These are phyloP conservation scores for Acronicta aceris DNA, from an alignment of 2,888 invertebrate genomes.

Conservation along the genomic window DNA sequence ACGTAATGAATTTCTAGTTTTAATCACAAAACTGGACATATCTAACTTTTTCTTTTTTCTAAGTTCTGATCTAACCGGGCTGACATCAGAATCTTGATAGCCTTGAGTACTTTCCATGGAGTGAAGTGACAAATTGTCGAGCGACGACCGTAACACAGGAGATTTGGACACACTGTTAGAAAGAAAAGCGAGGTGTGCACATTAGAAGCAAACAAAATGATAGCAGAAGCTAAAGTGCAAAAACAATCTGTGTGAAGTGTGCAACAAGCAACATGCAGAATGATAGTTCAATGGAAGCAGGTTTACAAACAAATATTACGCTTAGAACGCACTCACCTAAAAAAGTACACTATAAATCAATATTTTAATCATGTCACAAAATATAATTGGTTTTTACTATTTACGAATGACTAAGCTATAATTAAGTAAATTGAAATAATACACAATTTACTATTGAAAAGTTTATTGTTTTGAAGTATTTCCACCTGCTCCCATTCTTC, in stretches of 20 bases:
- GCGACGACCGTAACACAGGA: conserved; percentile 51
- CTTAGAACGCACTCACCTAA: conserved; percentile 44
- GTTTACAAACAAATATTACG: conserved; percentile 59
- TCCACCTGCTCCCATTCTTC: conserved; percentile 77
- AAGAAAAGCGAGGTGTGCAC: conserved; percentile 54
- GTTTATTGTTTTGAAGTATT: conserved; percentile 66
- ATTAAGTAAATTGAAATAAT: conserved; percentile 55
- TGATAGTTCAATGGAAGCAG: conserved; percentile 79
- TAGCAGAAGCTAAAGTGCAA: conserved; percentile 64
- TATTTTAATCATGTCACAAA: neutral
- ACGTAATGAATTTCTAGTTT: conserved; percentile 54
- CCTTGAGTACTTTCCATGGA: conserved; percentile 78
- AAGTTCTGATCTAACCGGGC: conserved; percentile 58
- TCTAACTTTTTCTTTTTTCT: conserved; percentile 66
- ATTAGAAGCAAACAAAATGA: conserved; percentile 46
- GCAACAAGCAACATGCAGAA: conserved; percentile 55
- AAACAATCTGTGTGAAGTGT: conserved; percentile 21
- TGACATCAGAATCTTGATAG: conserved; percentile 78
- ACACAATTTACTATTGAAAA: conserved; percentile 59
- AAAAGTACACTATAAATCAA: conserved; percentile 9
- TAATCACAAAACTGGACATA: conserved; percentile 53
- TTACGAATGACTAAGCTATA: conserved; percentile 13
- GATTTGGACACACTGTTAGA: conserved; percentile 63
- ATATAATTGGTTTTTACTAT: neutral
- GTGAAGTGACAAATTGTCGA: conserved; percentile 58